A percentile compares a stretch with the other conserved stretches of the same genome.
Evolutionary conservation across 2,113 vertebrate species (phyloP).

Genomic region (Carassius carassius): DNA sequence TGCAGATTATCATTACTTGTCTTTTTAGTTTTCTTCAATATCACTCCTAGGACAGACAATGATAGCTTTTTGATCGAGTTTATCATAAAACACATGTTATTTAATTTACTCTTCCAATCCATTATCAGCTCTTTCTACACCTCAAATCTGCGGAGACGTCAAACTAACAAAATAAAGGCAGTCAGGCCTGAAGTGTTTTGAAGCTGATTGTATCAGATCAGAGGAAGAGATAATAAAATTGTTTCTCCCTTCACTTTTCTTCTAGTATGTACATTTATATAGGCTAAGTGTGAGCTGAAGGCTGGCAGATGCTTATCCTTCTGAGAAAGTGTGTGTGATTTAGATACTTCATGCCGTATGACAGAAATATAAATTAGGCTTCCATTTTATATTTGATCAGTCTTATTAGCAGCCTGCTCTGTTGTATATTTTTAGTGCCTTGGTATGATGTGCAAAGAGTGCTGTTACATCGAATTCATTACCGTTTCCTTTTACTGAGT

Average conservation of each 20-base stretch:
- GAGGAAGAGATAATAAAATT: constrained; percentile 41
- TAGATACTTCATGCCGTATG: background rate
- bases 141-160: constrained; percentile 22
- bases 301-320: constrained; percentile 16
- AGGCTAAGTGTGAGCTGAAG: background rate
- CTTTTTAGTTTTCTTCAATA: constrained; percentile 12
- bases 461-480: constrained; percentile 23
- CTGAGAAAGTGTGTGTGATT: background rate
- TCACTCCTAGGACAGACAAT: constrained; percentile 18
- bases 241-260: constrained; percentile 31
- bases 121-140: constrained; percentile 30
- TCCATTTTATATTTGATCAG: constrained; percentile 1
- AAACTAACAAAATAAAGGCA: constrained; percentile 31
- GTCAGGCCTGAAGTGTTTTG: constrained; percentile 45
- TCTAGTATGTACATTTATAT: constrained; percentile 9
- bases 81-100: constrained; percentile 40
- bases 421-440: constrained; percentile 13
- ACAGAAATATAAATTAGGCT: constrained; percentile 6
- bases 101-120: constrained; percentile 39
- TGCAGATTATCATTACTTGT: background rate
- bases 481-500: constrained; percentile 3
- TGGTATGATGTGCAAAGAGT: background rate
- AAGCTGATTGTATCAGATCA: constrained; percentile 44
- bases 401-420: background rate
- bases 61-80: constrained; percentile 42